Conservation (phyloP, 2,797 vertebrate genomes). For the Cryptoprocta ferox region DNA sequence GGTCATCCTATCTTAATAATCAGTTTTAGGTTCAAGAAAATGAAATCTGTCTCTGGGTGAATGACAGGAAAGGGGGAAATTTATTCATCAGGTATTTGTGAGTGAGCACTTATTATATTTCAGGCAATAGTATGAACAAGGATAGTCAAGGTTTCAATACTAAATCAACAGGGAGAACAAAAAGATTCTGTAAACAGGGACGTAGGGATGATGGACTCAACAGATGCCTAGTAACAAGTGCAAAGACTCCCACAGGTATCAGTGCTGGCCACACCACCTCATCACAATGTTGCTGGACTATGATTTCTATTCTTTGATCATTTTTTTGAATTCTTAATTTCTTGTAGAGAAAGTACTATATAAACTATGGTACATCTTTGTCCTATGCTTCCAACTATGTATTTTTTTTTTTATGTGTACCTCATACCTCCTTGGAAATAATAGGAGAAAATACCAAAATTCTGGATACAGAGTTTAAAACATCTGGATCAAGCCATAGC, state of each 20-base stretch:
- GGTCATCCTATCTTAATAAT: background rate
- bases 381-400: background rate
- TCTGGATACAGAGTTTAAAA: background rate
- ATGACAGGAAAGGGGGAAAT: background rate
- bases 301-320: background rate
- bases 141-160: background rate
- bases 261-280: no score
- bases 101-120: background rate
- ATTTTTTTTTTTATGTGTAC: background rate
- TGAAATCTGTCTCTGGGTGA: background rate
- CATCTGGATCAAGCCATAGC: background rate
- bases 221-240: background rate
- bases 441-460: background rate
- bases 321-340: background rate
- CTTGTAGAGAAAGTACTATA: background rate
- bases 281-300: background rate
- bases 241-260: rapidly evolving
- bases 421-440: background rate
- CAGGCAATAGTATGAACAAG: background rate
- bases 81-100: background rate
- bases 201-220: background rate
- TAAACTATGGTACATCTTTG: background rate
- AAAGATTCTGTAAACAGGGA: background rate
- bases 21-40: background rate
- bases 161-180: background rate